phyloP scores from a whole-genome alignment of 2,797 vertebrate species.

The Syndactyla subalaris region DNA sequence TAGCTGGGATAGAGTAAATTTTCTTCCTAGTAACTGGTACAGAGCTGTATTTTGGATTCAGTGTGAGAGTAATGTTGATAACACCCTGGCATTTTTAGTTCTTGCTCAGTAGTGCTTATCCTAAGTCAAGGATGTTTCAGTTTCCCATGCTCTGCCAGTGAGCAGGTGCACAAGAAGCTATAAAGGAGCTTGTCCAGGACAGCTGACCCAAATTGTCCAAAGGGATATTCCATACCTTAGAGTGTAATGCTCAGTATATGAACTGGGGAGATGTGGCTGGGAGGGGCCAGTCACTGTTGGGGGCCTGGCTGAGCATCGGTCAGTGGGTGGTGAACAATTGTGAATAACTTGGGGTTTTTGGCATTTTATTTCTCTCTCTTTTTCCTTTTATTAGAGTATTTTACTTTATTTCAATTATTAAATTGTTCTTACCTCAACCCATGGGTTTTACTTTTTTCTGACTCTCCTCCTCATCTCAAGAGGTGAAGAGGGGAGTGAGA shows the following conservation, averaged over 20 bases:
- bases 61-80: not conserved
- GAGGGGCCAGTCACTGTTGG: not conserved
- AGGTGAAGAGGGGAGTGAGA: not conserved
- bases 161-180: not conserved
- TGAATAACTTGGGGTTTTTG: not conserved
- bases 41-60: not conserved
- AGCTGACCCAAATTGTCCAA: not conserved
- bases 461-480: not conserved
- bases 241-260: not conserved
- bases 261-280: not conserved
- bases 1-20: not conserved
- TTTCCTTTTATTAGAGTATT: not conserved
- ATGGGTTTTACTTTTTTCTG: not conserved
- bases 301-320: rapidly evolving
- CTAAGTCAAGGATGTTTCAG: not conserved
- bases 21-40: not conserved
- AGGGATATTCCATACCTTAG: not conserved
- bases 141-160: not conserved
- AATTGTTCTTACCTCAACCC: not conserved
- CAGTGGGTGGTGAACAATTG: not conserved
- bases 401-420: not conserved
- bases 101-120: not conserved
- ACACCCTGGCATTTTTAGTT: not conserved
- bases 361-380: not conserved
- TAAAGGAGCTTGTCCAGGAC: not conserved